Base-by-base conservation (phyloP, 2,113 vertebrate species). In the Neolamprologus falcicula region DNA sequence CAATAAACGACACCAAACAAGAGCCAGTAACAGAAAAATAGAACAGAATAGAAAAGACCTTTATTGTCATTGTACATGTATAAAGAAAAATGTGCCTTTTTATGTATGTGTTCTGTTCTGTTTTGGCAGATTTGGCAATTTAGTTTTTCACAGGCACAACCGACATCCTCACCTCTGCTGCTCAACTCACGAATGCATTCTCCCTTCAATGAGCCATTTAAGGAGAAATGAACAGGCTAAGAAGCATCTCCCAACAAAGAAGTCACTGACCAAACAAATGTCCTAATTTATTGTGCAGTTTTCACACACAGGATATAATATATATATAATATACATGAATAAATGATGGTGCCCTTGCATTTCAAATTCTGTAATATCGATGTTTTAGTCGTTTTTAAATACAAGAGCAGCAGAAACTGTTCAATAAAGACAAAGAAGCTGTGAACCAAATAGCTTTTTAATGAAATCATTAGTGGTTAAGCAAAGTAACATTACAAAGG, bases 401-500 rank as follows among this genome's bases (percentile, higher is more conserved):
- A 50, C 16, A 78, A 50, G 71, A 33, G 42, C 26, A 78, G 28
- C 26, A 78, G 45, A 78, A 80, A 54, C 3, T 35, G 6, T 21
- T 54, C 12, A 90, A 88, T 40, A 57, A 79, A 80, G 42, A 83
- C 61, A 79, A 82, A 78, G 3, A 17, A 84, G 80, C 24, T 89
- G 93, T 95, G 90, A 95, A 90, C 85, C 90, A 94, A 85, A 91
- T 76, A 85, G 86, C 71, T 79, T 96, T 96, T 96, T 96, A 80
- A 86, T 91, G 45, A 80, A 91, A 88, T 92, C 86, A 90, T 95
- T 96, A 96, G 95, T 96, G 95, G 95, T 96, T 96, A 94, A 90
- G 85, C 82, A 92, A 92, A 88, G 73, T 84, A 80, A 90, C 26
- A 63, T 88, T 86, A 86, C 63, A 86, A 87, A 90, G 42, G 71